Percentiles rank a stretch among this genome's conserved stretches.
These are phyloP conservation scores for Cydia pomonella DNA, from an alignment of 1,140 invertebrate genomes.

Conservation along the genomic window DNA sequence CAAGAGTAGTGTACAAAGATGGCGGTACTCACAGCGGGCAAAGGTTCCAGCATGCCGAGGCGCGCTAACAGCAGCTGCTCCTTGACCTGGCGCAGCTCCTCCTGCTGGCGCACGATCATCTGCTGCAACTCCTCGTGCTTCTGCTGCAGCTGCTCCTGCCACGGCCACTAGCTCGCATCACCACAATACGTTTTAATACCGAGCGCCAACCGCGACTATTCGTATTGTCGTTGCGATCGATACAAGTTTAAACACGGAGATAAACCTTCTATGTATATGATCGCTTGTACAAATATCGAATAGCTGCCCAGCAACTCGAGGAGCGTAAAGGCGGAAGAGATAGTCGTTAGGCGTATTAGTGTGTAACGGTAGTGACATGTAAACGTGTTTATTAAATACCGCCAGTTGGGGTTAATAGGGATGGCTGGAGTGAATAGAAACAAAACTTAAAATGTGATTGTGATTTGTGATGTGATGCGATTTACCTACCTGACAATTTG, in stretches of 20 bases:
- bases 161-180: slow-evolving; percentile 66
- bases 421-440: too few relatives aligned
- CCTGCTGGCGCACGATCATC: slow-evolving; percentile 91
- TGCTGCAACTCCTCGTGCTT: slow-evolving; percentile 93
- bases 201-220: neutral
- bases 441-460: too few relatives aligned
- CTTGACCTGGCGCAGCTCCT: slow-evolving; percentile 90
- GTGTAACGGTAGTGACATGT: too few relatives aligned
- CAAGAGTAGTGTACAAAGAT: neutral
- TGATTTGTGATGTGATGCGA: too few relatives aligned
- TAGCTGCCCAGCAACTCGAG: neutral
- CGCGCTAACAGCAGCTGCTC: slow-evolving; percentile 92
- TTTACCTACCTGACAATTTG: too few relatives aligned
- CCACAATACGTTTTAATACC: slow-evolving; percentile 7
- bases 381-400: too few relatives aligned
- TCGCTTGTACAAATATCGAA: neutral
- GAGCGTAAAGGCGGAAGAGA: too few relatives aligned
- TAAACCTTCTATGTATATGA: neutral
- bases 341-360: too few relatives aligned
- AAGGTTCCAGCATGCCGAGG: slow-evolving; percentile 87
- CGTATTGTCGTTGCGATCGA: neutral
- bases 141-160: slow-evolving; percentile 88
- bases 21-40: slow-evolving; percentile 81
- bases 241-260: neutral
- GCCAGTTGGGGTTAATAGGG: too few relatives aligned